Base-by-base conservation (phyloP, 1,140 invertebrate genomes). In the Akabosia matsudoensis region DNA sequence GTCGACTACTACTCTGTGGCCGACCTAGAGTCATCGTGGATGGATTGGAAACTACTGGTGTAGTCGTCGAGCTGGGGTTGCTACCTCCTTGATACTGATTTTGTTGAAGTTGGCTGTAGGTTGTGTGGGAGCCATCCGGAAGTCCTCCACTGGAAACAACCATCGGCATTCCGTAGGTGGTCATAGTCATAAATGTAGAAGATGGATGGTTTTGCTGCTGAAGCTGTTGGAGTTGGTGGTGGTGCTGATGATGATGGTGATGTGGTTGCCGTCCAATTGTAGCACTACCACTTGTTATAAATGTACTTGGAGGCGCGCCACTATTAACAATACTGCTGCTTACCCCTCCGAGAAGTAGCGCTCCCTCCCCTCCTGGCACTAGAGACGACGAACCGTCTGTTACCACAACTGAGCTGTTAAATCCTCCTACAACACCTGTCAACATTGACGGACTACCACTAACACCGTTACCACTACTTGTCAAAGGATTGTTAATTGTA, bases 1-100 rank as follows among this genome's bases (percentile, higher is more conserved):
- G 70, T 70, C 10, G 74, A 52, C 14, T 72, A 14, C 70, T 22
- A 51, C 37, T 45, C 33, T 37, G 18, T 34, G 33, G 2, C 45
- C 70, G 33, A n/a, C 70, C 70, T 3, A 72, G 34, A 45, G 70
- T 72, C 70, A 72, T 72, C 10, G 70, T 72, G 70, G 70, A 34
- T 51, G 70, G 70, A 72, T 45, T 72, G 7, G 33, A 13, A 22
- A 26, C n/a, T 33, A 34, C 24, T 14, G 67, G 33, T 30, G 67
- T 16, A 28, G 30, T 33, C 16, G 70, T 2, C 1, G 70, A 72
- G 30, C 70, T 45, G 13, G 61, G 61, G n/a, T 67, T 67, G 1
- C 26, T 31, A 30, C 61, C 61, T 67, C 54, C 54, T 56, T 7
- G 54, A 4, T 13, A 22, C 22, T 56, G 54, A 3, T 56, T 13